A percentile compares a stretch with the other conserved stretches of the same genome.
phyloP scores from a whole-genome alignment of 2,888 invertebrate genomes.

The Pilophorus perplexus region DNA sequence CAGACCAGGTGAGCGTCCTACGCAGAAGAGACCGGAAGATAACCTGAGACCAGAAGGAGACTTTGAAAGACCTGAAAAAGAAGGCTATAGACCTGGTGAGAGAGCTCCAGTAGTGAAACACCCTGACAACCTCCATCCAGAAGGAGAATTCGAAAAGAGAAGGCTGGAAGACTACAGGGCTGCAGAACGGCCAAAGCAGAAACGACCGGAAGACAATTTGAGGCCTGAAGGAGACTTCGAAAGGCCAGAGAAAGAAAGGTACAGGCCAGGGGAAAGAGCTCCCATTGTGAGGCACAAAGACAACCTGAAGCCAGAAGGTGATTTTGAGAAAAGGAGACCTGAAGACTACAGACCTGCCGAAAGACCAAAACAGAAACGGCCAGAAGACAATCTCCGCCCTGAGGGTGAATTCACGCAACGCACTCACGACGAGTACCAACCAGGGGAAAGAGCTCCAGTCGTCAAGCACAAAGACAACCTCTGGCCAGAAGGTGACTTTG shows the following conservation, averaged over 20 bases:
- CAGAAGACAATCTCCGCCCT: constrained; percentile 55
- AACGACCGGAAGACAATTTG: constrained; percentile 54
- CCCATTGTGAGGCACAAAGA: constrained; percentile 51
- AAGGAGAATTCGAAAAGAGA: constrained; percentile 54
- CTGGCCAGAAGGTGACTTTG: constrained; percentile 51
- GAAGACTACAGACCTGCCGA: constrained; percentile 55
- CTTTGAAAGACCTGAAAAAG: constrained; percentile 53
- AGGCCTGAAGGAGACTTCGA: constrained; percentile 56
- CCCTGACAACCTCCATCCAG: constrained; percentile 60
- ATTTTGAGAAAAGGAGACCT: constrained; percentile 48
- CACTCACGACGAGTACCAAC: constrained; percentile 51
- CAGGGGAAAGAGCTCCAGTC: constrained; percentile 54
- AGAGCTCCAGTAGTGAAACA: constrained; percentile 53
- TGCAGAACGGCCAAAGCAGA: constrained; percentile 51
- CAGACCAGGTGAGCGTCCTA: constrained; percentile 49
- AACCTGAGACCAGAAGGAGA: constrained; percentile 61
- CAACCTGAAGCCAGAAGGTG: constrained; percentile 50
- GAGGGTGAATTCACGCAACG: constrained; percentile 55
- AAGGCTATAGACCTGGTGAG: constrained; percentile 51
- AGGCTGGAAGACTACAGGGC: constrained; percentile 50
- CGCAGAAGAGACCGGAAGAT: constrained; percentile 49
- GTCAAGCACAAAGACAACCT: constrained; percentile 52
- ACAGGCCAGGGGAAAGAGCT: constrained; percentile 45
- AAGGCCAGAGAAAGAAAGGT: constrained; percentile 48
- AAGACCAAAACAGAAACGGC: constrained; percentile 54